A percentile compares a stretch with the other conserved stretches of the same genome.
Conservation (phyloP, 1,140 invertebrate species). For the Apis mellifera region DNA sequence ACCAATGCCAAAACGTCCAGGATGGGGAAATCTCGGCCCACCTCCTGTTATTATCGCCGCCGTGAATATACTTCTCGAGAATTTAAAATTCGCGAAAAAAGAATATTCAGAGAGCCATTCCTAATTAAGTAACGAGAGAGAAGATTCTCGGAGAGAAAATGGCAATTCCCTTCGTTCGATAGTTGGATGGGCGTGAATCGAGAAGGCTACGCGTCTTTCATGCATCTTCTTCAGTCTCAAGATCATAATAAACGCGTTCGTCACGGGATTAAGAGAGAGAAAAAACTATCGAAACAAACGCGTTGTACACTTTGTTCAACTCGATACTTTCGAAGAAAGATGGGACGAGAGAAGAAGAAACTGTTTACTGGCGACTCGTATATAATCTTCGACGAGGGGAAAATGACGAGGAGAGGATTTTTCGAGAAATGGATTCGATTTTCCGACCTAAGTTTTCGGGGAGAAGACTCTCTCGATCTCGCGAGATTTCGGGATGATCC, state of each 20-base stretch:
- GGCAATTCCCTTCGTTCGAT: no score
- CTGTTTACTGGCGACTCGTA: background rate
- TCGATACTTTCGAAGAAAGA: background rate
- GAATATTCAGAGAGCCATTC: background rate
- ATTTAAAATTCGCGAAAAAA: conserved; percentile 42
- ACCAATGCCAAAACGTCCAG: conserved; percentile 14
- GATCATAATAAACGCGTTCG: background rate
- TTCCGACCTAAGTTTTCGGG: background rate
- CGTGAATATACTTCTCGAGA: conserved; percentile 19
- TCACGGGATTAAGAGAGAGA: background rate
- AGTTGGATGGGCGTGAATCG: no score
- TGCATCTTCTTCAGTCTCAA: background rate
- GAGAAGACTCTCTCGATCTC: no score
- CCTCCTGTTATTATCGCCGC: conserved; percentile 26
- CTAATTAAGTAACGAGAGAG: no score
- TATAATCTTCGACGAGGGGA: no score
- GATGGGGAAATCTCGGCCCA: conserved; percentile 10
- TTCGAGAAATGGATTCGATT: no score
- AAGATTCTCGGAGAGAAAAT: background rate
- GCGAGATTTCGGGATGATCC: no score
- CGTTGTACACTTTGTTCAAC: no score
- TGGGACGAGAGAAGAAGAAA: background rate
- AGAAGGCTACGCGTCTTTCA: background rate
- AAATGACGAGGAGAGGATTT: background rate
- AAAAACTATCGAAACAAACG: no score